Evolutionary conservation across 2,888 invertebrate species (phyloP), one percentile per base, ranked within the genome.

Genomic region (Diogma glabrata): DNA sequence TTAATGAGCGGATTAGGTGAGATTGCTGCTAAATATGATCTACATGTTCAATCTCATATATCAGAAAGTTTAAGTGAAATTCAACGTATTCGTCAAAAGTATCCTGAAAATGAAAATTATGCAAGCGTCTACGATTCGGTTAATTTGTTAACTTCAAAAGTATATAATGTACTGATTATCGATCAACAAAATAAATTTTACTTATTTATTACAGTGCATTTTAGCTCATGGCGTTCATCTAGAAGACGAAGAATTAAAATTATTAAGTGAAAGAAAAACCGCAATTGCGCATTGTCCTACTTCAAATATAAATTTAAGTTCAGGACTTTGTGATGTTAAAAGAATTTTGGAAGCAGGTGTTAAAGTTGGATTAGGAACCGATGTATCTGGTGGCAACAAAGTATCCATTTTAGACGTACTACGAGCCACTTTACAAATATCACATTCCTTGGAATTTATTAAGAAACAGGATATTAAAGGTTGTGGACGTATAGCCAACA

Each of bases 221-320:
- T 75, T 93, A 75, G 93, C 91, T 0, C 94, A 94, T 64, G 88
- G 82, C 1, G 76, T 93, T 12, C 75, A 89, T 65, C 69, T 92
- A 48, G 75, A 75, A 8, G 79, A 84, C 33, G 73, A 73, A 3
- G 93, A 93, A 69, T 71, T 88, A 16, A 58, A 67, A 10, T 60
- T 85, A 7, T 63, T 93, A 16, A 73, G 73, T 17, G 57, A 72
- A 20, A 74, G 75, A 50, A 79, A 79, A 1, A 77, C 82, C 2
- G 77, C 87, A 0, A 68, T 94, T 7, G 80, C 88, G 1, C 93
- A 93, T 65, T 94, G 93, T 63, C 90, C 93, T 0, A 80, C 84
- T 28, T 92, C 92, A 2, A 93, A 93, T 67, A 82, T 82, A 0
- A 78, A 82, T 57, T 72, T 94, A 33, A 75, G 75, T 59, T 92